Evolutionary conservation across 2,888 invertebrate species (phyloP).

Genomic region (Malacosoma neustria): DNA sequence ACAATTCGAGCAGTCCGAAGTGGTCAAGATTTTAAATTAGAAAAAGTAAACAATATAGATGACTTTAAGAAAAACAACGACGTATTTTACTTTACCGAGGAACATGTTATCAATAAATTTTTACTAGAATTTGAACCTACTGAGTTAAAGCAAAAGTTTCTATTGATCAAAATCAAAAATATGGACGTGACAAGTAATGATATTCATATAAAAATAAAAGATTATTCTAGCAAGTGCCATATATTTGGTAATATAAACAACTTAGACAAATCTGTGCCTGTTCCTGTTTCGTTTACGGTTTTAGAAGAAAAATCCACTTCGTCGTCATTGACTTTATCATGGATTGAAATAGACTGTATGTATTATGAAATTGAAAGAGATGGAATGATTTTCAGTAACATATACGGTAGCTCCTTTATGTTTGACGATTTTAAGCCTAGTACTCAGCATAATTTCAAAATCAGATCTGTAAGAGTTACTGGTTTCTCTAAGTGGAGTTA

Average conservation of each 20-base stretch:
- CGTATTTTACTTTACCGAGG: conserved; percentile 36
- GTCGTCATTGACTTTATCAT: conserved; percentile 33
- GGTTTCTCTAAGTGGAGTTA: conserved; percentile 54
- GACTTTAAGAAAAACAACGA: conserved; percentile 36
- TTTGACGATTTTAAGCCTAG: conserved; percentile 35
- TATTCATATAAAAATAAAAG: conserved; percentile 44
- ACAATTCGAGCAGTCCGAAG: conserved; percentile 40
- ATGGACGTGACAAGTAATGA: conserved; percentile 36
- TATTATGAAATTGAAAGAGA: conserved; percentile 54
- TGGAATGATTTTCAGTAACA: conserved; percentile 39
- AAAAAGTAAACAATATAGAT: conserved; percentile 28
- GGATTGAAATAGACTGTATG: conserved; percentile 25
- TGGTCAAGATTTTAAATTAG: conserved; percentile 27
- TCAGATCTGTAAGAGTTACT: conserved; percentile 33
- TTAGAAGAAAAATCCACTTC: conserved; percentile 25
- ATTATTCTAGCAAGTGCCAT: conserved; percentile 26
- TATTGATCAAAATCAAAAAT: conserved; percentile 45
- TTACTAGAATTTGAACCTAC: conserved; percentile 22
- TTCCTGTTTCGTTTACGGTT: conserved; percentile 27
- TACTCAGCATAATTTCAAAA: conserved; percentile 39
- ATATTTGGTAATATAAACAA: conserved; percentile 25
- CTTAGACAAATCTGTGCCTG: conserved; percentile 17
- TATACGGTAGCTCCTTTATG: conserved; percentile 25
- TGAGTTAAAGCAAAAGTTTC: conserved; percentile 30
- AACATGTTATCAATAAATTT: conserved; percentile 44